Conservation (phyloP, 2,888 invertebrate genomes). For the Patella caerulea region DNA sequence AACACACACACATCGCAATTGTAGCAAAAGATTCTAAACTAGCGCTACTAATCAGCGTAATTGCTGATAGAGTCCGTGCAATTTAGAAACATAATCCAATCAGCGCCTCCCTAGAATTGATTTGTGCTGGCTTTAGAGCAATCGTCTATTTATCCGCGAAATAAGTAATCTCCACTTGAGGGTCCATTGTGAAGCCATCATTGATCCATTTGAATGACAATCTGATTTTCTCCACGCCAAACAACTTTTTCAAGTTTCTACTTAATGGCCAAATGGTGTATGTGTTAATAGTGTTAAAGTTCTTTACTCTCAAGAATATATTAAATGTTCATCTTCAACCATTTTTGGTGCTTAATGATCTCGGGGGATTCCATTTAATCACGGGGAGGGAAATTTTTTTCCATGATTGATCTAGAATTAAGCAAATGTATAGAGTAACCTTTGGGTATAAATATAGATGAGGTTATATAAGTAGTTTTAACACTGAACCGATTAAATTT, state of each 20-base stretch:
- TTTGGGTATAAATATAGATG: conserved; percentile 4
- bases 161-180: conserved; percentile 18
- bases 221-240: conserved; percentile 9
- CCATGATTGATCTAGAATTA: neutral
- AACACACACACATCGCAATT: conserved; percentile 1
- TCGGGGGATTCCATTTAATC: conserved; percentile 6
- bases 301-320: neutral
- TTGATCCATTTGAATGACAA: conserved; percentile 11
- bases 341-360: neutral
- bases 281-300: neutral
- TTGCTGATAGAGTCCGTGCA: conserved; percentile 23
- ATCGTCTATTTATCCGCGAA: conserved; percentile 30
- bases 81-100: conserved; percentile 27
- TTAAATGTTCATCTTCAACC: neutral
- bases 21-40: neutral
- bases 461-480: conserved; percentile 5
- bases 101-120: conserved; percentile 23
- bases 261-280: neutral
- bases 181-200: conserved; percentile 7
- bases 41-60: conserved; percentile 25
- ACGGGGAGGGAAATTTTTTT: neutral
- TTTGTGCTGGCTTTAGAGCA: conserved; percentile 22
- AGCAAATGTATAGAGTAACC: neutral
- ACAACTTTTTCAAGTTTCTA: neutral
- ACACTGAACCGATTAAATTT: neutral